Evolutionary conservation across 2,888 invertebrate genomes (phyloP).

Genomic region (Hyposoter dolosus): DNA sequence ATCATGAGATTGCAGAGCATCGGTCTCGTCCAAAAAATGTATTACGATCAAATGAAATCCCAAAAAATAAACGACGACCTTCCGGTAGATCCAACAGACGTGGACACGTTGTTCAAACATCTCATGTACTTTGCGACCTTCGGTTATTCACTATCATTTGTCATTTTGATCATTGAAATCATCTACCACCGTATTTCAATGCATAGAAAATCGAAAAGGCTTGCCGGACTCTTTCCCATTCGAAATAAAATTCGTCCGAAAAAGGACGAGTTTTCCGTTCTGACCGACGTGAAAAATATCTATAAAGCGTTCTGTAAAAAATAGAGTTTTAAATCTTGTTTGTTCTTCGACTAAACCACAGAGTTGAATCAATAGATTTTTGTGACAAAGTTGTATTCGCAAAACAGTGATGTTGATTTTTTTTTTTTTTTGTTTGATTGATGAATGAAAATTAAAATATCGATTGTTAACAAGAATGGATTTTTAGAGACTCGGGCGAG

Average conservation of each 20-base stretch:
- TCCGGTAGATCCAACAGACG: too few species aligned
- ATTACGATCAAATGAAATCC: not conserved
- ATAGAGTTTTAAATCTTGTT: not conserved
- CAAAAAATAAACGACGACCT: too few species aligned
- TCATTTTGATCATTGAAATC: not conserved
- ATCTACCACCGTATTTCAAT: not conserved
- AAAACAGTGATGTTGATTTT: too few species aligned
- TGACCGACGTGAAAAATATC: not conserved
- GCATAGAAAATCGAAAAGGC: not conserved
- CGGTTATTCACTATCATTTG: not conserved
- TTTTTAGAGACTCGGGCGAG: too few species aligned
- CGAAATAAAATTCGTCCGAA: not conserved
- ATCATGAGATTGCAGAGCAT: constrained; percentile 17
- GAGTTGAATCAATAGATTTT: too few species aligned
- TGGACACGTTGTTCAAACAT: not conserved
- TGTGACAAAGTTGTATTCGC: too few species aligned
- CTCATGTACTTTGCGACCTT: not conserved
- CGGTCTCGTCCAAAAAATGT: constrained; percentile 36
- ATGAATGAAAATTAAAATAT: too few species aligned
- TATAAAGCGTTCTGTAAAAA: not conserved
- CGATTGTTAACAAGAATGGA: too few species aligned
- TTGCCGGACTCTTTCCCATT: not conserved
- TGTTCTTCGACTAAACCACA: not conserved
- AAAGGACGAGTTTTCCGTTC: not conserved
- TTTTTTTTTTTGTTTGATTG: too few species aligned